Evolutionary conservation across 2,113 vertebrate species (phyloP).

Genomic region (Fukomys damarensis): DNA sequence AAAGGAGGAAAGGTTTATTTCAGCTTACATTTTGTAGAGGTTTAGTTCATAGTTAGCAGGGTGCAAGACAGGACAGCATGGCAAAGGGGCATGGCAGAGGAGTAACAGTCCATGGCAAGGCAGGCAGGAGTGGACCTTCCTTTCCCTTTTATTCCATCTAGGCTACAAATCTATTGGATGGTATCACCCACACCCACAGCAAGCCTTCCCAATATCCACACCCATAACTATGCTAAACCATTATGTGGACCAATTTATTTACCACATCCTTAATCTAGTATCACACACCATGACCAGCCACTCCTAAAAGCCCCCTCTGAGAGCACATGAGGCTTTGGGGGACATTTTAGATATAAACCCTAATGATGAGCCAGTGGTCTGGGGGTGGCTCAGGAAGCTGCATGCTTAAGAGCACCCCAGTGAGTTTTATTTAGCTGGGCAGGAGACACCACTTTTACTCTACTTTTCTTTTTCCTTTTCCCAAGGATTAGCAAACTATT

Average conservation of each 20-base stretch:
- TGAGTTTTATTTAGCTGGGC: not conserved
- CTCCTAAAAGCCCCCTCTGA: not conserved
- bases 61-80: not conserved
- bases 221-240: not conserved
- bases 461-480: not conserved
- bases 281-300: not conserved
- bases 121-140: not conserved
- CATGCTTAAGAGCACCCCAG: not conserved
- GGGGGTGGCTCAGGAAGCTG: conserved; percentile 16
- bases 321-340: not conserved
- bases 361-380: not conserved
- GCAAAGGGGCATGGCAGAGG: not conserved
- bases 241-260: not conserved
- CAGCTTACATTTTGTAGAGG: not conserved
- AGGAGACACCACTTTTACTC: not conserved
- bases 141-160: not conserved
- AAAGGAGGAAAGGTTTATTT: not conserved
- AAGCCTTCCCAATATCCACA: not conserved
- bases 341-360: not conserved
- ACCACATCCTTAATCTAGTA: not conserved
- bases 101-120: not conserved
- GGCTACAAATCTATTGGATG: not conserved
- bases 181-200: not conserved
- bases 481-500: not conserved
- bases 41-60: not conserved